Base-by-base conservation (phyloP, 2,888 invertebrate genomes). In the Cerastis rubricosa region DNA sequence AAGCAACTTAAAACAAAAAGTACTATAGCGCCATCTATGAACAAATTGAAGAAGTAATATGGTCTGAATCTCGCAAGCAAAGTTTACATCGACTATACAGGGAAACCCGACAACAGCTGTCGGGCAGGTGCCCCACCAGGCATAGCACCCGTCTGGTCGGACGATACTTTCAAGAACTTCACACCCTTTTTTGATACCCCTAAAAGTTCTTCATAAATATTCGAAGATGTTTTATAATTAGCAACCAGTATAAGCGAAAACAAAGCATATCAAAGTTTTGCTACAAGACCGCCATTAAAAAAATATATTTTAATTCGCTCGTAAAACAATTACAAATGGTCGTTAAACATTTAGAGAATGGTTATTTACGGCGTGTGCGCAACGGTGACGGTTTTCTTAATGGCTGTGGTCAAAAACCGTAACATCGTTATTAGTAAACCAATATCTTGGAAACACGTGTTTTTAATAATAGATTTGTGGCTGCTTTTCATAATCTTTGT, bases 261-360 rank as follows among this genome's bases (percentile, higher is more conserved):
- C 8, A 54, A 43, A 22, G 1, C 45, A 47, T 29, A 69, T 45
- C 29, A 22, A 51, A 54, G 47, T 49, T 57, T 49, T 12, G 43
- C 49, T 43, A 57, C 43, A 35, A 74, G 35, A 54, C 17, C 59
- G 35, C 25, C 12, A 51, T 22, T 71, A 86, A 79, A 29, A n/a
- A 68, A 59, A 79, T 61, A 71, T 86, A 83, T 86, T 83, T 85
- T 68, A 64, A 74, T 73, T 68, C 72, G 66, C 74, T 81, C 83
- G 84, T 88, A 89, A 90, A 89, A 82, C 72, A 81, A 85, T 88
- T 87, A 81, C 68, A 79, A 80, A 85, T 82, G 75, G 61, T 71
- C 81, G 79, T 88, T 76, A 89, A 85, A 80, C 72, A 81, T 85
- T 79, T 75, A 74, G 63, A 82, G 77, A 64, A 69, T 75, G 54